phyloP scores from a whole-genome alignment of 2,797 vertebrate genomes.

The Erpetoichthys calabaricus region DNA sequence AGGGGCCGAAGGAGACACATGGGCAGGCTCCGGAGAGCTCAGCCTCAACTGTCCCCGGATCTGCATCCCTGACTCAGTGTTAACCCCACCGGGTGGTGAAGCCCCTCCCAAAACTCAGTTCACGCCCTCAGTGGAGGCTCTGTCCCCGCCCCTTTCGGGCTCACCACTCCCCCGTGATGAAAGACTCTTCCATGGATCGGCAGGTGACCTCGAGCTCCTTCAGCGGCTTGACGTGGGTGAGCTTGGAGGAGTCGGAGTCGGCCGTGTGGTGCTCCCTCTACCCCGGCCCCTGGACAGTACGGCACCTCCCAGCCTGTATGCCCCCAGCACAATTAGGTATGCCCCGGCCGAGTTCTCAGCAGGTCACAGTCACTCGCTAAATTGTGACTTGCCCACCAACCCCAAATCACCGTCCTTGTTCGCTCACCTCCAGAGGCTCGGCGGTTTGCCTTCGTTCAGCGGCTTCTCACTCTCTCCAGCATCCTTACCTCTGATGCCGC shows the following conservation, averaged over 20 bases:
- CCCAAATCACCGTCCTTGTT: constrained; percentile 56
- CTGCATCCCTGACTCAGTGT: constrained; percentile 47
- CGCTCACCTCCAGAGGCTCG: constrained; percentile 71
- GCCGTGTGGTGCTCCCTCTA: constrained; percentile 63
- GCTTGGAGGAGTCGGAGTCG: constrained; percentile 29
- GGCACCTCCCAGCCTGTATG: constrained; percentile 55
- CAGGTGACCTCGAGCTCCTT: constrained; percentile 54
- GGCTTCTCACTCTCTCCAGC: constrained; percentile 49
- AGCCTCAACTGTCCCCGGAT: constrained; percentile 38
- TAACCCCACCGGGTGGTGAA: constrained; percentile 39
- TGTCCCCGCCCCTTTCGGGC: constrained; percentile 46
- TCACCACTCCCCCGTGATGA: constrained; percentile 55
- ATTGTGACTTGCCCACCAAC: constrained; percentile 51
- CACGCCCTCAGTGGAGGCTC: constrained; percentile 45
- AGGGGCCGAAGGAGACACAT: constrained; percentile 7
- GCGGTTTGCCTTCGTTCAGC: constrained; percentile 54
- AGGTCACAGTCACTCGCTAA: constrained; percentile 40
- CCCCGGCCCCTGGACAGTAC: constrained; percentile 49
- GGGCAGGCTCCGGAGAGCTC: constrained; percentile 38
- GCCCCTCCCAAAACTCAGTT: constrained; percentile 45
- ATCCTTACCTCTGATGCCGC: constrained; percentile 9
- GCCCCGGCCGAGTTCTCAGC: constrained; percentile 62
- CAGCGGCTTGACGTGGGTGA: constrained; percentile 57
- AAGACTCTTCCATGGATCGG: constrained; percentile 26
- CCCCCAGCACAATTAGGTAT: constrained; percentile 75